Evolutionary conservation across 2,888 invertebrate genomes (phyloP).

Genomic region (Eulithis testata): DNA sequence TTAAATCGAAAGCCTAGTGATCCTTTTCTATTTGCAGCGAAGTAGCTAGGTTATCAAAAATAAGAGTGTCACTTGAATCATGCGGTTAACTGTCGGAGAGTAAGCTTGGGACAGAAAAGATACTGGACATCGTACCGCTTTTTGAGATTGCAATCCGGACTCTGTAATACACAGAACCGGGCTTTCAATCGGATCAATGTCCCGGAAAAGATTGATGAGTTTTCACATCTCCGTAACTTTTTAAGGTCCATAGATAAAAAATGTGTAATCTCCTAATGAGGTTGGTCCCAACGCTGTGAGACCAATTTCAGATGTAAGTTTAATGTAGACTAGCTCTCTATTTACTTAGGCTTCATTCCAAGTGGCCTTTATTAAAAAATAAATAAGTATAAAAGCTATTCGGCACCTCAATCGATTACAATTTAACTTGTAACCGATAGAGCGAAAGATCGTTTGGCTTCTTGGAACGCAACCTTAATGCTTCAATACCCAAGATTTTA

Average conservation of each 20-base stretch:
- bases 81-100: neutral
- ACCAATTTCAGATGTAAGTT: too few relatives aligned
- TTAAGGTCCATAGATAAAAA: too few relatives aligned
- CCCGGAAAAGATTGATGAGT: constrained; percentile 11
- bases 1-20: neutral
- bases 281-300: too few relatives aligned
- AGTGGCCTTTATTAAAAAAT: too few relatives aligned
- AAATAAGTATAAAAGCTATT: neutral
- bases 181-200: constrained; percentile 18
- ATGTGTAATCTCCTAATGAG: too few relatives aligned
- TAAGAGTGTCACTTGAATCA: neutral
- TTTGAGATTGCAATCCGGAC: constrained; percentile 17
- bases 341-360: too few relatives aligned
- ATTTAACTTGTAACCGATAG: neutral
- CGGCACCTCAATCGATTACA: neutral
- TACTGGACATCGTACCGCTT: constrained; percentile 16
- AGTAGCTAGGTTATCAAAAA: neutral
- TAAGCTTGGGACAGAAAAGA: constrained; percentile 11
- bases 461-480: neutral
- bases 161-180: constrained; percentile 5
- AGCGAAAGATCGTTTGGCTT: neutral
- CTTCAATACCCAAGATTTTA: constrained; percentile 1
- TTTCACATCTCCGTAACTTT: neutral
- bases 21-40: neutral
- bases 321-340: too few relatives aligned